Conservation (phyloP, 1,140 invertebrate species). For the Sycophaga agraensis region DNA sequence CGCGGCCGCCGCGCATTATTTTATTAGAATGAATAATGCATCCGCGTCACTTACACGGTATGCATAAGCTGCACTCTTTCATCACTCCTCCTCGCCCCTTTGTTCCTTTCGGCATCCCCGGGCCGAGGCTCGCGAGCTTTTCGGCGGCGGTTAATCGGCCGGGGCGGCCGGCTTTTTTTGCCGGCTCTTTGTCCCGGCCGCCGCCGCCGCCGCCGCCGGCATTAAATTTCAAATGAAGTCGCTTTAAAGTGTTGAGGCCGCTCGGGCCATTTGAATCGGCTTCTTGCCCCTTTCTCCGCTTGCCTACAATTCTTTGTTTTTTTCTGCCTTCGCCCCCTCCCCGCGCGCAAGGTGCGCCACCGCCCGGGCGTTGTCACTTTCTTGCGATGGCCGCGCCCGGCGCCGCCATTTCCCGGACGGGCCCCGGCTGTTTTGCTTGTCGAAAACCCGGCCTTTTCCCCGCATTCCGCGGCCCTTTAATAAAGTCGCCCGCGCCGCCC, state of each 20-base stretch:
- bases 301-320: no score
- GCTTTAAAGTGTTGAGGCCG: conserved; percentile 23
- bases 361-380: no score
- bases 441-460: no score
- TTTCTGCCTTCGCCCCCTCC: no score
- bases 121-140: conserved; percentile 18
- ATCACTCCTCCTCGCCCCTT: conserved; percentile 37
- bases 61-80: conserved; percentile 53
- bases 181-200: background rate
- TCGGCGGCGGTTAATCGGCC: conserved; percentile 5
- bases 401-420: no score
- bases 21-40: conserved; percentile 58
- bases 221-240: conserved; percentile 27
- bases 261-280: no score
- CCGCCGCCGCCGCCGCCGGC: background rate
- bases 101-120: background rate
- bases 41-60: conserved; percentile 54
- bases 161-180: background rate
- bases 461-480: background rate
- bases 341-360: no score
- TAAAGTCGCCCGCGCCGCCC: background rate
- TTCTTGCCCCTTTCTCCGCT: no score
- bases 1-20: conserved; percentile 44
- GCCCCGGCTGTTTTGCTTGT: no score
- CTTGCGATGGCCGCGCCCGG: no score